Evolutionary conservation across 1,140 invertebrate genomes (phyloP), one percentile per base, ranked within the genome.

Genomic region (Trissolcus basalis): DNA sequence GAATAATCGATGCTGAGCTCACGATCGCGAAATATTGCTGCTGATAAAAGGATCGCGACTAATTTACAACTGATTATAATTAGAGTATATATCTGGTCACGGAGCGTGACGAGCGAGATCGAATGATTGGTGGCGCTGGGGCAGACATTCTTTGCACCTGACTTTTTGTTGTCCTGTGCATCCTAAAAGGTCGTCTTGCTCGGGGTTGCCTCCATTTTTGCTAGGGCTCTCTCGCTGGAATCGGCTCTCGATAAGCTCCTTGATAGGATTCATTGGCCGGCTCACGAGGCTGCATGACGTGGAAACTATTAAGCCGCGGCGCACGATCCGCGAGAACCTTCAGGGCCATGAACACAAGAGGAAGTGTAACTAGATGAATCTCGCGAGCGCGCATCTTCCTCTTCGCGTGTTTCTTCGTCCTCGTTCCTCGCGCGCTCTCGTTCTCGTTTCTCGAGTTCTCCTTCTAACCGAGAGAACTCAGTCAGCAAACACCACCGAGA

Each of bases 221-320:
- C 44, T 41, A 27, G 64, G 48, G 12, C 13, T 27, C 6, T 44
- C 75, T 58, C 43, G 14, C 68, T 65, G 59, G 59, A 51, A 69
- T 69, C 76, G 67, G 54, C 56, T 56, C 75, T 82, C 80, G 53
- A 63, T 78, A 73, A 79, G 65, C 64, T 68, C 54, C 65, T 75
- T 72, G 78, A 81, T 77, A 79, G 81, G 81, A 84, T 84, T 83
- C 83, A 84, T 83, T 80, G 82, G 71, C 70, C 51, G 54, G 82
- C 76, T 81, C 70, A 75, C 65, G 81, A 81, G 79, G 70, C 72
- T 61, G 72, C 72, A 73, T 75, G 50, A 75, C 79, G 73, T 81
- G 78, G 81, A 83, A 83, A 83, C 82, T 82, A 84, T 83, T 83
- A 84, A 84, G 72, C 74, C 72, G 49, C 55, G 79, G 79, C 64